A percentile compares a stretch with the other conserved stretches of the same genome.
Evolutionary conservation across 35 echinoderm and acorn worm species (phyloP).

Genomic region (Chiridota heheva): DNA sequence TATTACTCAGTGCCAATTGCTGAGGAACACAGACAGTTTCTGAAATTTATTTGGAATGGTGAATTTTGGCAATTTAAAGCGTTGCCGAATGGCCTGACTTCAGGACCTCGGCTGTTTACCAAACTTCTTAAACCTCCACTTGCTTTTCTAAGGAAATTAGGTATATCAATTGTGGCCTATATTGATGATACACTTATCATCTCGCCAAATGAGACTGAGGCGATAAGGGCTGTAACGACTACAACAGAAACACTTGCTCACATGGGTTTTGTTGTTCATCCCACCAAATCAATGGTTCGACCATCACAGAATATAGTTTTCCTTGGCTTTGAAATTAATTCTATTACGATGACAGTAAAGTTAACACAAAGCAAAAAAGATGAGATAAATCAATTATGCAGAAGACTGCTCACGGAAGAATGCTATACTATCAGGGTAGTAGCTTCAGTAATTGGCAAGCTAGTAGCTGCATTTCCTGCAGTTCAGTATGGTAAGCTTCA

Average conservation of each 20-base stretch:
- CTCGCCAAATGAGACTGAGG: neutral
- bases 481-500: constrained; percentile 59
- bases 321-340: constrained; percentile 35
- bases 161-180: neutral
- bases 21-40: neutral
- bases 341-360: neutral
- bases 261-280: constrained; percentile 28
- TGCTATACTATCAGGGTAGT: neutral
- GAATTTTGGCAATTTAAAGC: neutral
- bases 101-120: constrained; percentile 23
- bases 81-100: constrained; percentile 12
- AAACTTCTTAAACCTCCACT: constrained; percentile 36
- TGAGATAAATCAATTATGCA: constrained; percentile 14
- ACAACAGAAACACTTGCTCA: neutral
- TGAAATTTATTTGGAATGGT: constrained; percentile 28
- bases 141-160: neutral
- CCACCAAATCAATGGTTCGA: constrained; percentile 13
- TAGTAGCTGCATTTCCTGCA: no score
- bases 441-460: neutral
- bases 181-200: constrained; percentile 30
- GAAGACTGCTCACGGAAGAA: neutral
- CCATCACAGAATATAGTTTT: constrained; percentile 18
- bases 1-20: constrained; percentile 40
- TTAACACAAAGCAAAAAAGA: neutral
- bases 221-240: neutral